Evolutionary conservation across 2,888 invertebrate species (phyloP), one percentile per base, ranked within the genome.

Genomic region (Schizaphis graminum): DNA sequence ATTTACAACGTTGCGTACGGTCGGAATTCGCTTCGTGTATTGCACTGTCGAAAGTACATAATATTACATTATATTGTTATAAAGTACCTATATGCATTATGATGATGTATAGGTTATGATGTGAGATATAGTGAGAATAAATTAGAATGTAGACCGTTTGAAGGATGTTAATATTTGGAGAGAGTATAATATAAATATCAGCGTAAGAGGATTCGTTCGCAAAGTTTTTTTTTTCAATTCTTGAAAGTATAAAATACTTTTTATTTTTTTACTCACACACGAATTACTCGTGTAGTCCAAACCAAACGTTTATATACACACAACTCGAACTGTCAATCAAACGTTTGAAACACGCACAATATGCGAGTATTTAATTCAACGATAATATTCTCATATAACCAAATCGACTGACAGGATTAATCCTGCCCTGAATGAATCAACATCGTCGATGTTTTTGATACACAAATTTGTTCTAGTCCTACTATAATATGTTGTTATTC

Each of bases 101-200:
- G 35, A 77, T 77, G 16, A 77, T 77, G 35, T 35, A 35, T 35
- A 21, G 77, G 35, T 77, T 77, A 77, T 35, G 21, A 77, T 77
- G 35, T 77, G 21, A 21, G 21, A 41, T 77, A 77, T 21, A 77
- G 35, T 77, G 77, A 77, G 77, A 77, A 77, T 35, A 35, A 77
- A 77, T 77, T 77, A 77, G 77, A 77, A 77, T 77, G 77, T 77
- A 77, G 77, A 77, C 35, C 77, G 77, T 77, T 77, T 77, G 86
- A 86, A 44, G 86, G 86, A 44, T 47, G 86, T 41, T 86, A 47
- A 86, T 86, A 44, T 86, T 44, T 86, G n/a, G 89, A 89, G 56
- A 89, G 57, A 89, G 57, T 41, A 26, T 26, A 57, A 26, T 26
- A 57, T 13, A 28, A 28, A 26, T 41, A 41, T 26, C 86, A 4